These are phyloP conservation scores for Syrista parreyssii DNA, from an alignment of 2,888 invertebrate species.

Conservation along the genomic window DNA sequence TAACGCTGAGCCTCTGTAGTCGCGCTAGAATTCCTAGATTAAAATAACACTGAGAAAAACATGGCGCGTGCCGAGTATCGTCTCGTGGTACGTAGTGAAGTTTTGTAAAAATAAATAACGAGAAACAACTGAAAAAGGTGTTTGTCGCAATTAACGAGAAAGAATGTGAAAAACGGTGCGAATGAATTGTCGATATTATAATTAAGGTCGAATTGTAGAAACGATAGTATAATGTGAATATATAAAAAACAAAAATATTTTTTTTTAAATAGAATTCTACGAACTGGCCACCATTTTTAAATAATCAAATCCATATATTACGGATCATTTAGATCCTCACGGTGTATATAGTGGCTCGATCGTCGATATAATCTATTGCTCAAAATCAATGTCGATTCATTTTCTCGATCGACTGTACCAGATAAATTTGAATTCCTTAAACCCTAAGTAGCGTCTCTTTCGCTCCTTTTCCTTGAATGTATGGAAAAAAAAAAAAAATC, in stretches of 20 bases:
- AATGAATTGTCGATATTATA: background rate
- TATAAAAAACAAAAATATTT: background rate
- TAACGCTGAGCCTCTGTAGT: constrained; percentile 11
- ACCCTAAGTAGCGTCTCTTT: background rate
- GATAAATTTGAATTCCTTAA: background rate
- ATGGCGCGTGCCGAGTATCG: background rate
- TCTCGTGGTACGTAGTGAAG: background rate
- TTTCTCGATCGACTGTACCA: background rate
- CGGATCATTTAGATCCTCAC: background rate
- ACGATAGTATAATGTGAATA: too few relatives aligned
- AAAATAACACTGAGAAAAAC: background rate
- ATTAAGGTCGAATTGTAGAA: background rate
- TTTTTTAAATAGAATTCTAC: background rate
- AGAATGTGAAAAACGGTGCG: background rate
- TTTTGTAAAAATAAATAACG: background rate
- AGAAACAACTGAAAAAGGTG: background rate
- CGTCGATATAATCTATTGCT: background rate
- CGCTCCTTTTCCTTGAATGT: background rate
- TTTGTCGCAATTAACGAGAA: background rate
- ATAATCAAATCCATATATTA: background rate
- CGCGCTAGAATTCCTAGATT: constrained; percentile 13
- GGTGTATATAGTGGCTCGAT: background rate
- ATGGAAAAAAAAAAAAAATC: background rate
- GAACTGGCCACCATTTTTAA: too few relatives aligned
- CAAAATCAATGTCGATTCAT: background rate